Base-by-base conservation (phyloP, 30 jellyfish, hydroid and myxozoan genomes). In the Turritopsis rubra region DNA sequence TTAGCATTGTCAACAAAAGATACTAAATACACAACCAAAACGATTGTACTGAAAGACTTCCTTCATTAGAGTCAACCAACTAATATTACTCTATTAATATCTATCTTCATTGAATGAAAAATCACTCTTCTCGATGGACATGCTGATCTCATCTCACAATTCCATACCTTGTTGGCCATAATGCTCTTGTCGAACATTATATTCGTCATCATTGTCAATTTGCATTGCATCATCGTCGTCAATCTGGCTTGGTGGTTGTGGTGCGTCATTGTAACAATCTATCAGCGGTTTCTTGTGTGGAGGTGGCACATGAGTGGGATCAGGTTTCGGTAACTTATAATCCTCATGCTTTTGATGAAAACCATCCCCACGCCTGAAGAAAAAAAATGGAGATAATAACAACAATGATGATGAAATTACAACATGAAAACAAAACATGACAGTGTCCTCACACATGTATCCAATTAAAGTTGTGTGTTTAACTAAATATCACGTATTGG, bases 151-250 rank as follows among this genome's bases (percentile, higher is more conserved):
- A 41, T 41, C 29, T 28, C 75, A 70, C 75, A 28, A 28, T 77
- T 53, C 26, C 29, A 23, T 24, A 72, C 75, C 75, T 68, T 74
- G 52, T 83, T 72, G 27, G 26, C 84, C 52, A 27, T 21, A 20
- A 21, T 16, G 29, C 85, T 31, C 85, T 60, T 52, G 25, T 78
- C 66, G 65, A 41, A 41, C 60, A 41, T 41, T 41, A 65, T 54
- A 29, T 18, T 80, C 81, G n/a, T 80, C 87, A 60, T 80, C 87
- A 65, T 80, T 60, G 65, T 80, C 87, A 52, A 80, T 80, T 54
- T 80, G 87, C 87, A 80, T 80, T 29, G 87, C 87, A 65, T 80
- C 87, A 80, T 80, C 87, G 1, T 80, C 81, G 9, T 29, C 82
- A 16, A 68, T 68, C 30, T 60, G 73, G 28, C 30, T 30, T 31